Base-by-base conservation (phyloP, 2,888 invertebrate species). In the Cerastis rubricosa region DNA sequence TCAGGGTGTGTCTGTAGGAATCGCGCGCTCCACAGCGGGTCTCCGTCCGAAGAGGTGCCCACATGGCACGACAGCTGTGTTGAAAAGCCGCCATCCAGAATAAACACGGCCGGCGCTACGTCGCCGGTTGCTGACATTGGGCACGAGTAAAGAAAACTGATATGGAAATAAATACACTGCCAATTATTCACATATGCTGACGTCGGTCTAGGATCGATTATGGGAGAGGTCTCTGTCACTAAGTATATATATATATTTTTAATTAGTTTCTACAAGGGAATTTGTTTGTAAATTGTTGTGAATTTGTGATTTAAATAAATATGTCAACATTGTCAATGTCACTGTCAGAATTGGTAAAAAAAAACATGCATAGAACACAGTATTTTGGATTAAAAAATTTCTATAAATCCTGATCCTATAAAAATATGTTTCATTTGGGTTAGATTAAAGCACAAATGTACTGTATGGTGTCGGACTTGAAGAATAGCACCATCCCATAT, bases 1-100 rank as follows among this genome's bases (percentile, higher is more conserved):
- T 98, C 97, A 0, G 98, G 98, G 92, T 98, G 97, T 0, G 98
- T 98, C 66, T 97, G 97, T 78, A 99, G 97, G 89, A 98, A 98
- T 72, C 98, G 97, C 14, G 99, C 98, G 88, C 98, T 98, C 99
- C 99, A 99, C 64, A 99, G 93, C 0, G 99, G 98, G 93, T 99
- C 98, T 0, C 98, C 98, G 92, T 99, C 98, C 40, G 98, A 97
- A 47, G 97, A 97, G 71, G 97, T 96, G 25, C 97, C 97, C 7
- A 98, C 98, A 91, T 98, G 98, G 51, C 97, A 97, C 1, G 97
- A 97, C 84, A 99, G 95, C 93, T 98, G 98, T 0, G 98, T 97
- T 11, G 98, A 98, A 91, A 98, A 98, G 5, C 99, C 98, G 8
- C 98, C 98, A 87, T 97, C 97, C 68, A 97, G 94, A 61, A 97